Conservation (phyloP, 2,797 vertebrate genomes). For the Dipus sagitta region DNA sequence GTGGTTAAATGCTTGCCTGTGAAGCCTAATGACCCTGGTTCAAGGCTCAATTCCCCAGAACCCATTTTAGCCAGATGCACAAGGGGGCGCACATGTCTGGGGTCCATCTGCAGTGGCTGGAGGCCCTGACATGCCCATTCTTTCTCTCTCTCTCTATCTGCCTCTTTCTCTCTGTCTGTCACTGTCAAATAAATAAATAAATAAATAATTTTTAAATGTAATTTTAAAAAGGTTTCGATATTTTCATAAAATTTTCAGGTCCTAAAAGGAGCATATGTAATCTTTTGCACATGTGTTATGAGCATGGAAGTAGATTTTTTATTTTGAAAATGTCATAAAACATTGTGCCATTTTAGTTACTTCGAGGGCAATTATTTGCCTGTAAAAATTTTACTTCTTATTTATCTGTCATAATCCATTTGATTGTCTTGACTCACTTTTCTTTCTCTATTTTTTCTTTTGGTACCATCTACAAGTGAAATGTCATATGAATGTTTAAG, state of each 20-base stretch:
- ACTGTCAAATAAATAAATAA: too few relatives aligned
- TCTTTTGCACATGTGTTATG: constrained; percentile 11
- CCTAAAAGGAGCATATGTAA: neutral
- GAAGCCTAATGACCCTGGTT: too few relatives aligned
- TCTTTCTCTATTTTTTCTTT: neutral
- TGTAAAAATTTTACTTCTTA: neutral
- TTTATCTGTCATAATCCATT: neutral
- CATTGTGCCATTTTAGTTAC: constrained; percentile 8
- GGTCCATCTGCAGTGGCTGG: too few relatives aligned
- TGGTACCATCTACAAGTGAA: neutral
- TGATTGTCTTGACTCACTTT: neutral
- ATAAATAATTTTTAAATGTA: neutral
- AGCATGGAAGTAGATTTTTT: constrained; percentile 19
- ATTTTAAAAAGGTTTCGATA: neutral
- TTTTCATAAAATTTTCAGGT: constrained; percentile 10
- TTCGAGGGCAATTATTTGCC: neutral
- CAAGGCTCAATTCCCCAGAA: too few relatives aligned
- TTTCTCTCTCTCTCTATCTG: too few relatives aligned
- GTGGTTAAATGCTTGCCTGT: too few relatives aligned
- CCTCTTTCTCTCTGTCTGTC: too few relatives aligned
- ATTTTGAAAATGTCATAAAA: constrained; percentile 7
- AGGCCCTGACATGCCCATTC: too few relatives aligned
- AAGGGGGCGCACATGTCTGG: too few relatives aligned
- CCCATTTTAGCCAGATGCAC: too few relatives aligned
- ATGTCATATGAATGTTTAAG: neutral